phyloP scores from a whole-genome alignment of 2,113 vertebrate genomes.

The Fregata magnificens region DNA sequence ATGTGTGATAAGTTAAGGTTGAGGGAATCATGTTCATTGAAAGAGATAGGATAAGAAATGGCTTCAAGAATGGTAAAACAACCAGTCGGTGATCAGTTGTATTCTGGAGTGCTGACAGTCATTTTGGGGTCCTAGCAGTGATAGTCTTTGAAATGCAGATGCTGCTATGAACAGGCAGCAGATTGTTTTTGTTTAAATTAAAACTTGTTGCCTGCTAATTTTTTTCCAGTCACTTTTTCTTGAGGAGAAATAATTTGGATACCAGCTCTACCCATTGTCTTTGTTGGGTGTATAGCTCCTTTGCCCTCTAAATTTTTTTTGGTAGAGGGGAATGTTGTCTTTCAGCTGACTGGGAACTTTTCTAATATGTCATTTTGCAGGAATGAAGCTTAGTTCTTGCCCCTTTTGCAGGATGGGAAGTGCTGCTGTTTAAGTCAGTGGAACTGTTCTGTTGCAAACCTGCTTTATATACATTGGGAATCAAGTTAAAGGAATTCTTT shows the following conservation, averaged over 20 bases:
- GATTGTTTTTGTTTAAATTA: not conserved
- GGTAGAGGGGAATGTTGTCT: not conserved
- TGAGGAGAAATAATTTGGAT: not conserved
- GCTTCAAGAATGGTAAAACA: not conserved
- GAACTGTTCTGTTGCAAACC: not conserved
- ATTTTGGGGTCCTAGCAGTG: not conserved
- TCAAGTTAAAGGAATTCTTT: not conserved
- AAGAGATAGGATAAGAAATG: not conserved
- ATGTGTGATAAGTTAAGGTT: not conserved
- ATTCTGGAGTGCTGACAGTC: not conserved
- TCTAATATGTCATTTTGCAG: not conserved
- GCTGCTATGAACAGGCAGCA: not conserved
- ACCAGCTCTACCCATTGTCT: not conserved
- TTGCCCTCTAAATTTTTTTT: not conserved
- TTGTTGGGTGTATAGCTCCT: not conserved
- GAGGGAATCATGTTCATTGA: not conserved
- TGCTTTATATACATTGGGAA: not conserved
- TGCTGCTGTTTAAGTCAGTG: not conserved
- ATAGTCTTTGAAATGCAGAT: not conserved
- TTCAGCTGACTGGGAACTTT: not conserved
- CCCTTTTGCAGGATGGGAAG: not conserved
- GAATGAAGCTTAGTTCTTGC: not conserved
- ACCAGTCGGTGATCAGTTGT: not conserved
- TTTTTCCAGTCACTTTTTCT: not conserved
- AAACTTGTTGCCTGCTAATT: not conserved